These are phyloP conservation scores for Spicauda simplicius DNA, from an alignment of 2,888 invertebrate species.

Conservation along the genomic window DNA sequence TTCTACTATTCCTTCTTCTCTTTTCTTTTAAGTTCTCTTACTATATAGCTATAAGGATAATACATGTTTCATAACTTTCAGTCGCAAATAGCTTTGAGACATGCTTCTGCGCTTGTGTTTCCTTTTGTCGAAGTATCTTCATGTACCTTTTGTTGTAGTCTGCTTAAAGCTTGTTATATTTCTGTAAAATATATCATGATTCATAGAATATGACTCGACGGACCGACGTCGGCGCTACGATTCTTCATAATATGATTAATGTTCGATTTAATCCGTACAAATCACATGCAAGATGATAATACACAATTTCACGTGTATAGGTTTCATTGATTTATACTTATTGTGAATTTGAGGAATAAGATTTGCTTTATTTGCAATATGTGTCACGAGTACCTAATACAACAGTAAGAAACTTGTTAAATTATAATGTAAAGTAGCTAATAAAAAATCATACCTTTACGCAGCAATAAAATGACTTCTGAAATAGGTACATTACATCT, in stretches of 20 bases:
- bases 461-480: too few species aligned
- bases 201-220: conserved; percentile 30
- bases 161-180: not conserved
- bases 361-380: too few species aligned
- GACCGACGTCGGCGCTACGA: conserved; percentile 3
- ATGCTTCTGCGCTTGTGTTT: not conserved
- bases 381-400: too few species aligned
- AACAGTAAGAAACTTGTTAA: too few species aligned
- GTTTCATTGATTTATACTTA: not conserved
- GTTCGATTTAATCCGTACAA: conserved; percentile 10
- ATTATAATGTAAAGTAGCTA: too few species aligned
- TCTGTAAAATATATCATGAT: conserved; percentile 21
- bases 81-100: not conserved
- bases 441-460: too few species aligned
- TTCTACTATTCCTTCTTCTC: not conserved
- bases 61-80: not conserved
- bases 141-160: conserved; percentile 4
- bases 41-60: not conserved
- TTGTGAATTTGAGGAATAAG: not conserved
- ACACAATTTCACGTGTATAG: conserved; percentile 1
- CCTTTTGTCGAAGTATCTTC: not conserved
- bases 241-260: conserved; percentile 24
- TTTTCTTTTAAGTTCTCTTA: not conserved
- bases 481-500: too few species aligned
- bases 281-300: conserved; percentile 2